Evolutionary conservation across 2,797 vertebrate species (phyloP), one percentile per base, ranked within the genome.

Genomic region (Heteromormyrus szaboi): DNA sequence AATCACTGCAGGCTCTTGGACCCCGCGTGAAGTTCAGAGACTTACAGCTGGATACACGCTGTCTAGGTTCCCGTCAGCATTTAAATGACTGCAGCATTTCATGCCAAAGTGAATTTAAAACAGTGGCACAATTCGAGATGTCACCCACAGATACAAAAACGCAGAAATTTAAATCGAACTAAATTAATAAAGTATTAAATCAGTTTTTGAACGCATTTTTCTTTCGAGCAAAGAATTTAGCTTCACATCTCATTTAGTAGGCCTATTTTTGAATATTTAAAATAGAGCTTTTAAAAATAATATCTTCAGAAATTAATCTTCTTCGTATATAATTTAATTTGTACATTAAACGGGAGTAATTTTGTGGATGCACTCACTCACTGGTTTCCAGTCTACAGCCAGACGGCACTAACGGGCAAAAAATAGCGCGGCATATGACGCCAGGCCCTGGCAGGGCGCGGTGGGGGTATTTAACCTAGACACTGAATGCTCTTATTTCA

Each of bases 381-480:
- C 86, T 88, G 56, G 92, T 93, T 89, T 91, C 92, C 91, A 92
- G 91, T 91, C 91, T 93, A 92, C 92, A 92, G 91, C 88, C 91
- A 92, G 92, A 92, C 88, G 56, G 91, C 89, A 88, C 90, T 91
- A 90, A 87, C 89, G 88, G 86, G 90, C 92, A 92, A 93, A 91
- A 93, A 93, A 92, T 93, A 93, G 91, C 90, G 33, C 54, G 62
- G 83, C 87, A 88, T 87, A 48, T 50, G 88, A 79, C 79, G 85
- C 25, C 54, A 33, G 19, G 25, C 56, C 0, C 12, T 56, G 51
- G 37, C 37, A 72, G 17, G 11, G 46, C 29, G 54, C 14, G 22
- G 25, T 7, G 76, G 12, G 37, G 37, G 53, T 62, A 14, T 12
- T 44, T 53, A 56, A 44, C 81, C 51, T 46, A 25, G 56, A 37